A percentile compares a stretch with the other conserved stretches of the same genome.
phyloP scores from a whole-genome alignment of 2,113 vertebrate species.

The Anguilla japonica region DNA sequence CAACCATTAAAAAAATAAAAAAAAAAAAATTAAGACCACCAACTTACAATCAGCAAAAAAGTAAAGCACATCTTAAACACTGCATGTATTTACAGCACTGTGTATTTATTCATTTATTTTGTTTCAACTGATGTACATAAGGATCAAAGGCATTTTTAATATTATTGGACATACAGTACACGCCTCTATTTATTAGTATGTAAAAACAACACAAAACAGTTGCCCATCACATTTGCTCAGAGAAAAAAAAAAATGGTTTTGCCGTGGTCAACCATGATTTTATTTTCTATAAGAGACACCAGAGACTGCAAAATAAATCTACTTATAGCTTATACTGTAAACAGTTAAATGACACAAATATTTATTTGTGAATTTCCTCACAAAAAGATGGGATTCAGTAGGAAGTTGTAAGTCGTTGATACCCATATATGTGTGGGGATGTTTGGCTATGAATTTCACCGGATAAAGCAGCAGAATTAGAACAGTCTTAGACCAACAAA shows the following conservation, averaged over 20 bases:
- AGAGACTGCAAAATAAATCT: conserved; percentile 17
- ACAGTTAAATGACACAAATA: conserved; percentile 5
- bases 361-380: neutral
- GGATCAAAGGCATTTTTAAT: conserved; percentile 46
- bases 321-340: conserved; percentile 26
- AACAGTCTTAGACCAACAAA: neutral
- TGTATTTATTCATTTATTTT: conserved; percentile 66
- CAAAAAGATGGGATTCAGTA: neutral
- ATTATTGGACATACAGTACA: conserved; percentile 63
- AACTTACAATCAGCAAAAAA: neutral
- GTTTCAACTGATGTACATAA: conserved; percentile 64
- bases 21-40: too few species aligned
- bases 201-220: conserved; percentile 47
- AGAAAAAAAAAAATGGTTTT: conserved; percentile 37
- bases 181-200: conserved; percentile 54
- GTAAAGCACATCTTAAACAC: neutral
- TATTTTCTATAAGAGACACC: conserved; percentile 29
- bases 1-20: too few species aligned
- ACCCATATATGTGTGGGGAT: neutral
- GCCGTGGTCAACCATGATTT: conserved; percentile 38
- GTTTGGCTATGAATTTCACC: conserved; percentile 7
- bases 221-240: conserved; percentile 41
- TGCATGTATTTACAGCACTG: conserved; percentile 50
- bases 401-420: neutral
- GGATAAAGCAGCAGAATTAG: neutral